Conservation (phyloP, 2,888 invertebrate genomes). For the Omphaloscelis lunosa region DNA sequence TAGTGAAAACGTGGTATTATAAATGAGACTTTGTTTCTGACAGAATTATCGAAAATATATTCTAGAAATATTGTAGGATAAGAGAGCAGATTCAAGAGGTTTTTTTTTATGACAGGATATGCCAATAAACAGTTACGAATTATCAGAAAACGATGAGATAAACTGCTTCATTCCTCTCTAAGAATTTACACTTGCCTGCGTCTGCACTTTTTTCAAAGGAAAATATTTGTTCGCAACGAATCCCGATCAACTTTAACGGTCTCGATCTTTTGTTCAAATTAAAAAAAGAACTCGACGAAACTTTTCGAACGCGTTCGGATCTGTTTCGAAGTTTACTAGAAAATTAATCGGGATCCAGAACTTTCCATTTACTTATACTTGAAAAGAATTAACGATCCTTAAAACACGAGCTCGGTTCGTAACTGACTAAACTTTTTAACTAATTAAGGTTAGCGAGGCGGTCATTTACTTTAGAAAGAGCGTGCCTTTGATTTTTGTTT, state of each 20-base stretch:
- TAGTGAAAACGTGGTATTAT: background rate
- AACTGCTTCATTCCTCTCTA: constrained; percentile 7
- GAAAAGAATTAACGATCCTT: constrained; percentile 78
- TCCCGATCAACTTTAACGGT: constrained; percentile 33
- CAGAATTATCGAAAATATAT: background rate
- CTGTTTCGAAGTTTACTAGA: constrained; percentile 66
- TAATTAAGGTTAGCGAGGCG: constrained; percentile 60
- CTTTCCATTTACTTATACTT: constrained; percentile 69
- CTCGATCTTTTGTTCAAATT: constrained; percentile 52
- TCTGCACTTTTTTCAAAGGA: constrained; percentile 16
- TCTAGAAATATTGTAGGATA: no score
- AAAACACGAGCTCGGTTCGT: constrained; percentile 63
- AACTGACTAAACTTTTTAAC: constrained; percentile 62
- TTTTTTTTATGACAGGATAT: no score
- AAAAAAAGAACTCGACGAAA: constrained; percentile 54
- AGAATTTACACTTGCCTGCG: constrained; percentile 26
- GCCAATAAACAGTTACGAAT: background rate
- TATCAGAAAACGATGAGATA: background rate
- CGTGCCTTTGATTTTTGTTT: background rate
- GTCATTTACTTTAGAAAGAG: constrained; percentile 29
- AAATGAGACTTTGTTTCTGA: background rate
- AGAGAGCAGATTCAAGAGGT: background rate
- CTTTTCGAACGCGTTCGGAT: constrained; percentile 61
- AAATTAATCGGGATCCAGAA: constrained; percentile 77
- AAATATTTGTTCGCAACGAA: constrained; percentile 31